Evolutionary conservation across 1,140 invertebrate species (phyloP).

Genomic region (Saccostrea glomerata): DNA sequence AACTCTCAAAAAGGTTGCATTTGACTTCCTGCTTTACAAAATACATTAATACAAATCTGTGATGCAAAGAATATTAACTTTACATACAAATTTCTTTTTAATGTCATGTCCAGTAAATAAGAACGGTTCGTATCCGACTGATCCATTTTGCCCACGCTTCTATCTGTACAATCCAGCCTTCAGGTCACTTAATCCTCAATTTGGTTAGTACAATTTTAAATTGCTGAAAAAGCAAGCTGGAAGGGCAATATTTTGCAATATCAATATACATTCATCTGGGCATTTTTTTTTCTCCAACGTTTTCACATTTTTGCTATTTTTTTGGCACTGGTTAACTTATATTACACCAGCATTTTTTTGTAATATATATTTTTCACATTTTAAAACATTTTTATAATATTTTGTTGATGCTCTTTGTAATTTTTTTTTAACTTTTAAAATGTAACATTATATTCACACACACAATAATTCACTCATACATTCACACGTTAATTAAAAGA

Average conservation of each 20-base stretch:
- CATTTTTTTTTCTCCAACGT: conserved; percentile 42
- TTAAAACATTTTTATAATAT: conserved; percentile 37
- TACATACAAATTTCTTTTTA: conserved; percentile 22
- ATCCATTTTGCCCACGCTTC: conserved; percentile 1
- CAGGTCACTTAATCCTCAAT: conserved; percentile 2
- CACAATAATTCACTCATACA: conserved; percentile 12
- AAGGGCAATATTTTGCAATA: background rate
- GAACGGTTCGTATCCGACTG: conserved; percentile 4
- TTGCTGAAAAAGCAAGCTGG: conserved; percentile 2
- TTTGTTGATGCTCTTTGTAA: conserved; percentile 59
- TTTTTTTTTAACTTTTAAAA: conserved; percentile 42
- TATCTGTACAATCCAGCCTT: conserved; percentile 17
- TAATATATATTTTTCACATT: conserved; percentile 31
- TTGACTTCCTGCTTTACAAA: conserved; percentile 22
- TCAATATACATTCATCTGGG: conserved; percentile 19
- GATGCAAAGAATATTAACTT: conserved; percentile 28
- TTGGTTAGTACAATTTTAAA: background rate
- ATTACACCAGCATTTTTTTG: background rate
- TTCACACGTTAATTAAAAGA: conserved; percentile 4
- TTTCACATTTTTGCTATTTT: conserved; percentile 44
- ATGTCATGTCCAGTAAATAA: conserved; percentile 28
- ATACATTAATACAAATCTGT: conserved; percentile 19
- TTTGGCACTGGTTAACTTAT: conserved; percentile 8
- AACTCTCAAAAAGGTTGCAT: background rate
- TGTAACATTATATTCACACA: conserved; percentile 16